A percentile compares a stretch with the other conserved stretches of the same genome.
These are phyloP conservation scores for Rhinichthys osculus DNA, from an alignment of 2,797 vertebrate species.

Conservation along the genomic window DNA sequence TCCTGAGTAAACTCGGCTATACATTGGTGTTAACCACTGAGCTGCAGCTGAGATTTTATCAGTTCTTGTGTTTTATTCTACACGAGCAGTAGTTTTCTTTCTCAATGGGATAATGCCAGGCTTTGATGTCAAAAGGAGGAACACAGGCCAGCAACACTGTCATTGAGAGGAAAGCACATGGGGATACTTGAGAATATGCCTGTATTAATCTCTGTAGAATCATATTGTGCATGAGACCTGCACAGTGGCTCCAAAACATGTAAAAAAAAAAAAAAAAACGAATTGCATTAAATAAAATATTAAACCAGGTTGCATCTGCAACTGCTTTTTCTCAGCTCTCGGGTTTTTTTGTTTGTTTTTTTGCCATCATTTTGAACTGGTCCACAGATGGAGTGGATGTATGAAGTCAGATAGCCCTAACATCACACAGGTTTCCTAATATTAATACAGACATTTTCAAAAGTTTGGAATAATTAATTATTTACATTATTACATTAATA, in stretches of 20 bases:
- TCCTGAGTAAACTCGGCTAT: slow-evolving; percentile 47
- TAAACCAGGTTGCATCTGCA: not conserved
- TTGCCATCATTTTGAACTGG: not conserved
- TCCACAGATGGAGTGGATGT: not conserved
- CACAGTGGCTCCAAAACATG: not conserved
- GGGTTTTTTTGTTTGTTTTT: not conserved
- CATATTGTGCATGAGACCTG: not conserved
- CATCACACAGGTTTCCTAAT: not conserved
- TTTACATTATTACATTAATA: not conserved
- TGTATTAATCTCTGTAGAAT: not conserved
- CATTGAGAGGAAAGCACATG: slow-evolving; percentile 29
- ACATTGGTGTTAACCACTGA: slow-evolving; percentile 33
- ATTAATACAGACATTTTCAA: not conserved
- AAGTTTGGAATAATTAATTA: not conserved
- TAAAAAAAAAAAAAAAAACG: not conserved
- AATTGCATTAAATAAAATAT: not conserved
- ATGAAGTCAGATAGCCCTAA: not conserved
- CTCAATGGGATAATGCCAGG: slow-evolving; percentile 39
- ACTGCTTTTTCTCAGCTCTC: not conserved
- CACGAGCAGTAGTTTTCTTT: not conserved
- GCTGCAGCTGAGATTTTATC: slow-evolving; percentile 51
- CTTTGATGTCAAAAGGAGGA: slow-evolving; percentile 38
- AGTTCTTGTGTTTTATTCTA: slow-evolving; percentile 40
- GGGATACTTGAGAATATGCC: slow-evolving; percentile 27
- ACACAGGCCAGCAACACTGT: slow-evolving; percentile 8